phyloP scores from a whole-genome alignment of 2,113 vertebrate genomes.

The Stegastes partitus region DNA sequence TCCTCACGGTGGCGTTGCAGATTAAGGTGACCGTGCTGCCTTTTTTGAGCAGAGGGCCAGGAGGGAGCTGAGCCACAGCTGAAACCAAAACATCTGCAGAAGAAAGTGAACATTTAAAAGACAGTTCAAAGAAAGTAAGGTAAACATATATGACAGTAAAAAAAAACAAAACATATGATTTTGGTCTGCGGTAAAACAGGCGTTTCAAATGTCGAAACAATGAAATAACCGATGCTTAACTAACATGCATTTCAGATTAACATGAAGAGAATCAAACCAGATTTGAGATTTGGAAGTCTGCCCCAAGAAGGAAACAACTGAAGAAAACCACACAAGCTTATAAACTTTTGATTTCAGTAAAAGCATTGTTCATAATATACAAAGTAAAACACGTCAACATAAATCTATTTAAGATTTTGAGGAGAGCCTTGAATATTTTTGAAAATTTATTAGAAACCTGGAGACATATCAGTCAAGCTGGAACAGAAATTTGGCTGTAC shows the following conservation, averaged over 20 bases:
- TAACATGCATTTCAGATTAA: background rate
- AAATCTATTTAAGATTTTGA: background rate
- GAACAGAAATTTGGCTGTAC: background rate
- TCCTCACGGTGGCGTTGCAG: slow-evolving; percentile 87
- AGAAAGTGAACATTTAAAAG: background rate
- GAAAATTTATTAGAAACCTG: background rate
- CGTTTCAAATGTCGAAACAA: too few relatives aligned
- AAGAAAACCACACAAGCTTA: background rate
- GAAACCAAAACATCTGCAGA: slow-evolving; percentile 84
- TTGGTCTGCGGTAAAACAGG: too few relatives aligned
- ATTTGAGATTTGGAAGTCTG: background rate
- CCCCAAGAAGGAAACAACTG: background rate
- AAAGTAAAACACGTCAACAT: background rate
- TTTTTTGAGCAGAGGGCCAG: slow-evolving; percentile 83
- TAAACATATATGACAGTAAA: background rate
- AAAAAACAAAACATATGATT: background rate
- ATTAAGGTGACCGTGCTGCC: slow-evolving; percentile 87
- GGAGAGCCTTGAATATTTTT: background rate
- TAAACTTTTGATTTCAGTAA: background rate
- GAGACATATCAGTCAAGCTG: background rate
- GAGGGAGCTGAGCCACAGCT: slow-evolving; percentile 79
- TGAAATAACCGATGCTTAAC: background rate
- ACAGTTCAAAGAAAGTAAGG: background rate
- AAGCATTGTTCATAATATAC: background rate
- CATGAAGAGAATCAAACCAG: background rate